Evolutionary conservation across 1,140 invertebrate species (phyloP), one percentile per base, ranked within the genome.

Genomic region (Ceratina australensis): DNA sequence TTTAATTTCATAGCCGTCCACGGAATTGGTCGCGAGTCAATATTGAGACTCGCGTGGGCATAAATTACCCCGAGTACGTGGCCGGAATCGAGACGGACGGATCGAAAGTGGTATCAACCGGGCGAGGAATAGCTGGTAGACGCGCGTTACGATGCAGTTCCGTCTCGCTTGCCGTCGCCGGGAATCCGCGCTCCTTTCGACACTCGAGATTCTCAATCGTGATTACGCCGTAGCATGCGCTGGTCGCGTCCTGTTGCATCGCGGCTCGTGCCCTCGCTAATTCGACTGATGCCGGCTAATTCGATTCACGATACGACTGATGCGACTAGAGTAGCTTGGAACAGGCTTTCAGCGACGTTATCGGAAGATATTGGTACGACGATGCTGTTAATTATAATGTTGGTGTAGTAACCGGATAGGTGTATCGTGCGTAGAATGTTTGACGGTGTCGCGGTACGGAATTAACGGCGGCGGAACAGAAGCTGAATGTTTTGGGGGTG

Each of bases 221-320:
- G 82, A 84, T 83, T 82, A 64, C 80, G 78, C 79, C 83, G 52
- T 54, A 54, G n/a, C 52, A 80, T 83, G 63, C 52, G n/a, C 59
- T n/a, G 67, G 67, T 54, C 80, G 54, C 18, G 65, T 82, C 72
- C 68, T 73, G 78, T 77, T 65, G 68, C 72, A 73, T 60, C 50
- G 57, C 57, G 54, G 57, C 69, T 49, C 61, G 60, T 71, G 66
- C 24, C 26, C 47, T 18, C 42, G 69, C 64, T 74, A 82, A 79
- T 69, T 78, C 66, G 68, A 74, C 72, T 74, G 77, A 57, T 75
- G 71, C 52, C 18, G 52, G 18, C 49, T 72, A 78, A 78, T 47
- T 78, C 75, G 59, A 64, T 78, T 24, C 52, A 26, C 68, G 60
- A 47, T 49, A 22, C 42, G 24, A 67, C 52, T 54, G 28, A 42